Evolutionary conservation across 2,888 invertebrate genomes (phyloP).

Genomic region (Adelphocoris suturalis): DNA sequence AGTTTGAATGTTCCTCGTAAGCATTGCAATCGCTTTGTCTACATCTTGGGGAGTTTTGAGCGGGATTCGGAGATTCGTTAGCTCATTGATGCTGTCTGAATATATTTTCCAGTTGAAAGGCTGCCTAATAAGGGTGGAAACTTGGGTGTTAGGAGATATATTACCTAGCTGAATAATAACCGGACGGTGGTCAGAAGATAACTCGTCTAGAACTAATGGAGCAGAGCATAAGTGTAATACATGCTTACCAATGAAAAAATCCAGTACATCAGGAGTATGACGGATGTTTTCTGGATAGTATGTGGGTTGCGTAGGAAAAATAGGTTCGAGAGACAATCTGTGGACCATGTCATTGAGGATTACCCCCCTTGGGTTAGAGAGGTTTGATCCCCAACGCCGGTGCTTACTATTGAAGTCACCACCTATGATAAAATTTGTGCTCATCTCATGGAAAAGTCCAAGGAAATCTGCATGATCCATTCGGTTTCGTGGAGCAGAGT

Average conservation of each 20-base stretch:
- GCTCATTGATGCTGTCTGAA: no score
- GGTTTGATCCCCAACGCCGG: neutral
- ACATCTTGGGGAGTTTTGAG: no score
- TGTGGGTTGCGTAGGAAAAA: neutral
- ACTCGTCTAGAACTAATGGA: neutral
- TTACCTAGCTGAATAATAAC: no score
- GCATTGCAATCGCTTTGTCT: no score
- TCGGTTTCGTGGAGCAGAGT: no score
- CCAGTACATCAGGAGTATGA: neutral
- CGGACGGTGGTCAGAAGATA: conserved; percentile 32
- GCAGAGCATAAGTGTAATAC: neutral
- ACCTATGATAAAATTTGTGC: neutral
- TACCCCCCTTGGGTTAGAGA: neutral
- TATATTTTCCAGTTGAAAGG: no score
- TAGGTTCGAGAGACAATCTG: neutral
- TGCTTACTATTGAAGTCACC: neutral
- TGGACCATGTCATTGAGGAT: neutral
- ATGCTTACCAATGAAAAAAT: neutral
- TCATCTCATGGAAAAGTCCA: neutral
- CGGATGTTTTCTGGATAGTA: no score
- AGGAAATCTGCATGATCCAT: no score
- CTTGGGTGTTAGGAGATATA: no score
- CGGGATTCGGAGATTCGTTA: no score
- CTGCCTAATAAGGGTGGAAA: no score
- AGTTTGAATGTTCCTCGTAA: no score